Base-by-base conservation (phyloP, 1,140 invertebrate genomes). In the Babylonia areolata region DNA sequence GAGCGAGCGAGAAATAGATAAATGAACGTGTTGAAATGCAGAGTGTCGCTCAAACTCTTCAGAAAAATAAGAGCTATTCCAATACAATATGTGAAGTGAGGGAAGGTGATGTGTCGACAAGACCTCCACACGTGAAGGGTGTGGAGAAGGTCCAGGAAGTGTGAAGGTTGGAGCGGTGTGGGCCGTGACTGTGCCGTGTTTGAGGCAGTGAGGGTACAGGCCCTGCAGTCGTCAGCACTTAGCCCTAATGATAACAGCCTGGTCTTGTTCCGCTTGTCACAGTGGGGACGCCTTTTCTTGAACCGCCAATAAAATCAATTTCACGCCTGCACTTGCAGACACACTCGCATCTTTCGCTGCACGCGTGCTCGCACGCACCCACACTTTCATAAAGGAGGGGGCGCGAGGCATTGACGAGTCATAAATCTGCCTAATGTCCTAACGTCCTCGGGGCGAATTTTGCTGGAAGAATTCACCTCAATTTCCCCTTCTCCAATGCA, bases 401-500 rank as follows among this genome's bases (percentile, higher is more conserved):
- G 58, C 28, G 58, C 20, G 20, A 54, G 42, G 20, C 78, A 35
- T 80, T 80, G 42, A 54, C 78, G 78, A 54, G 78, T 42, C 78
- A 54, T 80, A 80, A 80, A 80, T 80, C 78, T 80, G 78, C 40
- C 46, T 80, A 80, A 80, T 80, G 78, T 80, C 78, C n/a, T 80
- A 54, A 80, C 78, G 78, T 80, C 78, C 78, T 80, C 9, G 78
- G 78, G 78, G 78, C 46, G 78, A 80, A 80, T 80, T 80, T 80
- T 80, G 42, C 46, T 80, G 78, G 78, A 20, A 80, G 78, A 80
- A 80, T 80, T 80, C 78, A 80, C 78, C 78, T 54, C 78, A 80
- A 80, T 80, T 80, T 80, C 78, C 78, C 78, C 40, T 80, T 58
- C 40, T 80, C 78, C 40, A 80, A 80, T 31, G 42, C 78, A 80